These are phyloP conservation scores for Schizothorax lantsangensis DNA, from an alignment of 2,797 vertebrate genomes.

Conservation along the genomic window DNA sequence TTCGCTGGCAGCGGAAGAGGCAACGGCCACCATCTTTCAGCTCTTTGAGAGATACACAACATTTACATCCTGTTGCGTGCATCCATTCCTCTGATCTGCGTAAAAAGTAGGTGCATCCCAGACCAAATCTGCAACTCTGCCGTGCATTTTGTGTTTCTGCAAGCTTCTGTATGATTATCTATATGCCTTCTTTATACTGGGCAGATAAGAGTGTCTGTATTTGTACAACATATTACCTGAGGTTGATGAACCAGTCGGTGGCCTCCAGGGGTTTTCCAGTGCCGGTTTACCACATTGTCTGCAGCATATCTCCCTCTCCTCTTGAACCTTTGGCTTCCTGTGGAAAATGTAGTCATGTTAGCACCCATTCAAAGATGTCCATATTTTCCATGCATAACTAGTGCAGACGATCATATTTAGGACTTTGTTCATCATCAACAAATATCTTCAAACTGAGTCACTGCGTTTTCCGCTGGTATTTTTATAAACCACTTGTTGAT, in stretches of 20 bases:
- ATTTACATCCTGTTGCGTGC: slow-evolving; percentile 39
- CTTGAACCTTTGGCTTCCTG: slow-evolving; percentile 57
- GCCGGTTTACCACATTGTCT: slow-evolving; percentile 59
- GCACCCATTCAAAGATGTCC: slow-evolving; percentile 9
- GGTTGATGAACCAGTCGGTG: slow-evolving; percentile 37
- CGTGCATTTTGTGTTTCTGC: neutral
- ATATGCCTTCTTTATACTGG: neutral
- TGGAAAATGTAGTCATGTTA: slow-evolving; percentile 39
- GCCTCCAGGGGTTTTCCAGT: slow-evolving; percentile 60
- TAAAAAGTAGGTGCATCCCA: slow-evolving; percentile 8
- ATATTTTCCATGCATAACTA: slow-evolving; percentile 16
- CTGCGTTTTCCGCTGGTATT: neutral
- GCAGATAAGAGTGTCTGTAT: neutral
- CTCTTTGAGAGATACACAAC: slow-evolving; percentile 13
- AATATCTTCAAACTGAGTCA: slow-evolving; percentile 17
- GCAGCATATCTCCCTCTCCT: slow-evolving; percentile 46
- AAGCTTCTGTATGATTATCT: neutral
- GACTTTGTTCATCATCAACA: neutral
- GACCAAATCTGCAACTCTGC: neutral
- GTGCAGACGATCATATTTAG: neutral
- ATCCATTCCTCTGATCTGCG: slow-evolving; percentile 23
- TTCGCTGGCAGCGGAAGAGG: slow-evolving; percentile 1
- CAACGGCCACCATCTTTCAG: neutral
- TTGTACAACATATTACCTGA: slow-evolving; percentile 66
- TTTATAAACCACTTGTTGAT: slow-evolving; percentile 18